Evolutionary conservation across 2,888 invertebrate species (phyloP).

Genomic region (Drosophila buzzatii): DNA sequence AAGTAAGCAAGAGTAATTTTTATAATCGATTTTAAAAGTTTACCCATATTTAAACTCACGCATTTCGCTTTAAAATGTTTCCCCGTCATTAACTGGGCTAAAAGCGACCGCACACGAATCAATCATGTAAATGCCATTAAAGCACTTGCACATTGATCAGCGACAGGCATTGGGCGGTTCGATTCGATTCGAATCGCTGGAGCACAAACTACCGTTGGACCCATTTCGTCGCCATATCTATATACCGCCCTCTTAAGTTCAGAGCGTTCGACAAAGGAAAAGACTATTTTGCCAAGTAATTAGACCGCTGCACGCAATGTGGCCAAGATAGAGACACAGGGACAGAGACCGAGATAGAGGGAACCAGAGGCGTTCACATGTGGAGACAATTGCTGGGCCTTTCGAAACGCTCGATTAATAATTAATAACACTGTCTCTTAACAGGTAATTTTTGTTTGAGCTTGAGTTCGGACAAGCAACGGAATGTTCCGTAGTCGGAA

Average conservation of each 20-base stretch:
- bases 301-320: slow-evolving; percentile 77
- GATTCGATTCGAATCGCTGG: slow-evolving; percentile 39
- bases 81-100: slow-evolving; percentile 58
- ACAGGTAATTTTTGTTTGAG: slow-evolving; percentile 31
- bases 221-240: background rate
- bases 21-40: slow-evolving; percentile 58
- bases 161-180: slow-evolving; percentile 15
- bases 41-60: background rate
- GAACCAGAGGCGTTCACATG: slow-evolving; percentile 22
- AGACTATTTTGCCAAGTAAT: slow-evolving; percentile 79
- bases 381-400: slow-evolving; percentile 43
- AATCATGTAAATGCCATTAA: slow-evolving; percentile 72
- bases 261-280: slow-evolving; percentile 57
- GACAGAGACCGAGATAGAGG: background rate
- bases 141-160: slow-evolving; percentile 9
- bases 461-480: slow-evolving; percentile 12
- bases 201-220: slow-evolving; percentile 50
- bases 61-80: slow-evolving; percentile 1
- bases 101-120: slow-evolving; percentile 54
- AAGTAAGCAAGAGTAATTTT: slow-evolving; percentile 43
- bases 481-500: slow-evolving; percentile 47
- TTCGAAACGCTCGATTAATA: slow-evolving; percentile 58
- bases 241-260: slow-evolving; percentile 8
- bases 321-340: background rate
- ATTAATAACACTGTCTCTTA: slow-evolving; percentile 64